Conservation (phyloP, 2,797 vertebrate species). For the Aplochiton taeniatus region DNA sequence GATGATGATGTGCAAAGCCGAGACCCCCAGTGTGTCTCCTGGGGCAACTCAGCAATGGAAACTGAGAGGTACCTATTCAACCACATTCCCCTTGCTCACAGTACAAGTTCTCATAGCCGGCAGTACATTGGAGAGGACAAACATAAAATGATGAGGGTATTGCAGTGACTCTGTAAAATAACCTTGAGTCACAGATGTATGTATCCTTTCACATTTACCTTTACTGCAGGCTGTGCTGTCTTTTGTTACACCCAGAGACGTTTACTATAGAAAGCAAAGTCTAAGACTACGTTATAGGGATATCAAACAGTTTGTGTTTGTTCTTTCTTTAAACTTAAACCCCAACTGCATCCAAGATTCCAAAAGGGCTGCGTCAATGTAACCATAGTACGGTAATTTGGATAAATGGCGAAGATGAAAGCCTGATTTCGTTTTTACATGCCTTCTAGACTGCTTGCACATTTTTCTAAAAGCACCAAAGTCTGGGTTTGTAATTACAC, state of each 20-base stretch:
- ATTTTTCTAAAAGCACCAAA: constrained; percentile 63
- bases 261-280: constrained; percentile 53
- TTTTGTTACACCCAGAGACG: constrained; percentile 52
- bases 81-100: no score
- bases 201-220: constrained; percentile 31
- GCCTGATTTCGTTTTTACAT: constrained; percentile 65
- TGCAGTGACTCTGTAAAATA: constrained; percentile 18
- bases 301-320: constrained; percentile 63
- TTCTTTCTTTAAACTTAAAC: constrained; percentile 55
- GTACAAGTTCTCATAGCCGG: constrained; percentile 47
- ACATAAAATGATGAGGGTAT: constrained; percentile 2
- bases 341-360: constrained; percentile 58
- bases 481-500: constrained; percentile 74
- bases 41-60: constrained; percentile 56
- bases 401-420: constrained; percentile 72
- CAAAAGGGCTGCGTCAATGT: constrained; percentile 60
- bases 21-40: constrained; percentile 53
- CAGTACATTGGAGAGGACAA: constrained; percentile 46
- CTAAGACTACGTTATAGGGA: constrained; percentile 49
- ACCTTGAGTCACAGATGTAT: constrained; percentile 34
- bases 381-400: constrained; percentile 68
- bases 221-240: constrained; percentile 14
- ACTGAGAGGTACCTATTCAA: constrained; percentile 29
- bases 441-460: constrained; percentile 67
- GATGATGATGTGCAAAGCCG: constrained; percentile 63